Evolutionary conservation across 2,113 vertebrate species (phyloP).

Genomic region (Tachycineta bicolor): DNA sequence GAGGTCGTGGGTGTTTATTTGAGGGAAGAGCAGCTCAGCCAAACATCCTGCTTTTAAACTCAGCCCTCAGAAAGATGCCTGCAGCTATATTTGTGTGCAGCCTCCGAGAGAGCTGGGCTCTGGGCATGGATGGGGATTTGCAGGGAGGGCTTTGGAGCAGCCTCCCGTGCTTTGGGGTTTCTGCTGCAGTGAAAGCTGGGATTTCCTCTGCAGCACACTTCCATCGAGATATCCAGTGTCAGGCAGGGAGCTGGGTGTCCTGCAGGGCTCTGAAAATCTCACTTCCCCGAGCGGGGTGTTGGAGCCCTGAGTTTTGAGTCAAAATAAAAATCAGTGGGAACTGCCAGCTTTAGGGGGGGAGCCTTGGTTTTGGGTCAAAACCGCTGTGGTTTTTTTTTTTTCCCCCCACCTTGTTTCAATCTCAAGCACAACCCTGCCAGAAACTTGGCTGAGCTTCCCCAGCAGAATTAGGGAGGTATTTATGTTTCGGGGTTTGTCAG

Average conservation of each 20-base stretch:
- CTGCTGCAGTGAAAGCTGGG: background rate
- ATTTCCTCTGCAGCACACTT: background rate
- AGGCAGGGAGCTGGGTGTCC: background rate
- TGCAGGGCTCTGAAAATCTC: background rate
- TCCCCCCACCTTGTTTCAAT: background rate
- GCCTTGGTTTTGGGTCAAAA: conserved; percentile 1
- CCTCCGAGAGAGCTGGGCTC: background rate
- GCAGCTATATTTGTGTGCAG: conserved; percentile 60
- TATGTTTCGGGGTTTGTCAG: background rate
- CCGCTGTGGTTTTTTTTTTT: background rate
- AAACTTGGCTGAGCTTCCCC: background rate
- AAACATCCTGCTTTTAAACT: conserved; percentile 90
- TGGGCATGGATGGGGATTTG: background rate
- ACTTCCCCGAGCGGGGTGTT: background rate
- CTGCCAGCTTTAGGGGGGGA: background rate
- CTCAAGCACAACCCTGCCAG: background rate
- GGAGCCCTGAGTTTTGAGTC: background rate
- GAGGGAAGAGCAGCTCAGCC: conserved; percentile 87
- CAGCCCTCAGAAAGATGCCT: conserved; percentile 69
- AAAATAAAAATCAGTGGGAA: background rate
- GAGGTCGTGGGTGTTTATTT: conserved; percentile 91
- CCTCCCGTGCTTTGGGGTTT: background rate
- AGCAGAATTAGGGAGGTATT: background rate
- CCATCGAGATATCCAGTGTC: background rate
- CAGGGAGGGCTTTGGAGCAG: background rate